A percentile compares a stretch with the other conserved stretches of the same genome.
Evolutionary conservation across 2,888 invertebrate genomes (phyloP).

Genomic region (Arctia plantaginis): DNA sequence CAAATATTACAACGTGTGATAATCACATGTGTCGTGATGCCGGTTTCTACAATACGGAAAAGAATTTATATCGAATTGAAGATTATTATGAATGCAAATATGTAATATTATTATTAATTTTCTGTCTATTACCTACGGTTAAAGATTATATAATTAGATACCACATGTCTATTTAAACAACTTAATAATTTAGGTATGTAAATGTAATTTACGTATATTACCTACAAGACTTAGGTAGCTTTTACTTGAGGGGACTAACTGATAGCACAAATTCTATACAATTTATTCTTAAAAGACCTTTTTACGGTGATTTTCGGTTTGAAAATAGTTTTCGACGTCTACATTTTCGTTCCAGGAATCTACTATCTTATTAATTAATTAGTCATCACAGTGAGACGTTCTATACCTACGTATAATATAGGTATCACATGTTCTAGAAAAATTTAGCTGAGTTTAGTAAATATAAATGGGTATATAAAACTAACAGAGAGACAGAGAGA

Average conservation of each 20-base stretch:
- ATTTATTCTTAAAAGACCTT: background rate
- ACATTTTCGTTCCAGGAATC: background rate
- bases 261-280: background rate
- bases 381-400: background rate
- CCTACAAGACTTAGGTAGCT: background rate
- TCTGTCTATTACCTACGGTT: background rate
- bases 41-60: background rate
- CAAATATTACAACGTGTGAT: background rate
- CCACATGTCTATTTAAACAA: background rate
- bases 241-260: background rate
- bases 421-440: background rate
- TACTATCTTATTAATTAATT: background rate
- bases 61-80: background rate
- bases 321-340: background rate
- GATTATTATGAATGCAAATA: background rate
- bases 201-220: no score
- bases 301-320: background rate
- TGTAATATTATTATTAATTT: background rate
- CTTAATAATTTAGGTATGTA: background rate
- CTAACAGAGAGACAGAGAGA: background rate
- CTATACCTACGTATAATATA: no score
- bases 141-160: background rate
- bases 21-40: background rate
- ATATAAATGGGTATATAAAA: no score
- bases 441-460: background rate